Evolutionary conservation across 1,140 invertebrate genomes (phyloP).

Genomic region (Riptortus pedestris): DNA sequence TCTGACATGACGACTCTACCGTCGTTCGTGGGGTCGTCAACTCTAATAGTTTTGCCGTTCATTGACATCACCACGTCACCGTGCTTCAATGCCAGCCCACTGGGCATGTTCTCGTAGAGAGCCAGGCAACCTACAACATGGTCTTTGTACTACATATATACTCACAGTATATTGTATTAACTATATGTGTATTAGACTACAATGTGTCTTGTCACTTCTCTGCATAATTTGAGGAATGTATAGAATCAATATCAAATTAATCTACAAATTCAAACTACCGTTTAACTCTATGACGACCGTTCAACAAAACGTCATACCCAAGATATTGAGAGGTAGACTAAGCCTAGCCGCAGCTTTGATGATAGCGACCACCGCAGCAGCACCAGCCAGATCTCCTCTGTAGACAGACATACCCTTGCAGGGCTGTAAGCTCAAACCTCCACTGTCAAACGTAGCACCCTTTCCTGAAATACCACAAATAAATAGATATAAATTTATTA

Average conservation of each 20-base stretch:
- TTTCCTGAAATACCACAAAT: constrained; percentile 44
- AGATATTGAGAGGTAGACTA: constrained; percentile 55
- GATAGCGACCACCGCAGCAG: constrained; percentile 60
- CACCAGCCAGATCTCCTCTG: constrained; percentile 82
- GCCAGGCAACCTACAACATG: constrained; percentile 64
- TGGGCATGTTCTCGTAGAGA: constrained; percentile 78
- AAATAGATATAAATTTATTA: too few relatives aligned
- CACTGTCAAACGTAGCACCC: constrained; percentile 82
- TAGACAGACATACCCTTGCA: constrained; percentile 64
- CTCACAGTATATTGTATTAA: too few relatives aligned
- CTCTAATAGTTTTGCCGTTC: constrained; percentile 74
- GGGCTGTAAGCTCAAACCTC: constrained; percentile 76
- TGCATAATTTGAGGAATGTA: too few relatives aligned
- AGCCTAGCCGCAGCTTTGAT: constrained; percentile 58
- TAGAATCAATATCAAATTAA: too few relatives aligned
- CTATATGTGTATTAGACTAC: too few relatives aligned
- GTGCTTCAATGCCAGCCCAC: constrained; percentile 72
- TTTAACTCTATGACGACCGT: background rate
- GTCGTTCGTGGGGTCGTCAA: constrained; percentile 84
- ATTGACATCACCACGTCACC: constrained; percentile 72
- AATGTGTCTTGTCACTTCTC: too few relatives aligned
- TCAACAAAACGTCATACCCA: too few relatives aligned
- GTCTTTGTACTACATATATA: background rate
- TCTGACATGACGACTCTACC: constrained; percentile 79
- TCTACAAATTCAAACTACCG: too few relatives aligned